A percentile compares a stretch with the other conserved stretches of the same genome.
Conservation (phyloP, 2,797 vertebrate species). For the Prionace glauca region DNA sequence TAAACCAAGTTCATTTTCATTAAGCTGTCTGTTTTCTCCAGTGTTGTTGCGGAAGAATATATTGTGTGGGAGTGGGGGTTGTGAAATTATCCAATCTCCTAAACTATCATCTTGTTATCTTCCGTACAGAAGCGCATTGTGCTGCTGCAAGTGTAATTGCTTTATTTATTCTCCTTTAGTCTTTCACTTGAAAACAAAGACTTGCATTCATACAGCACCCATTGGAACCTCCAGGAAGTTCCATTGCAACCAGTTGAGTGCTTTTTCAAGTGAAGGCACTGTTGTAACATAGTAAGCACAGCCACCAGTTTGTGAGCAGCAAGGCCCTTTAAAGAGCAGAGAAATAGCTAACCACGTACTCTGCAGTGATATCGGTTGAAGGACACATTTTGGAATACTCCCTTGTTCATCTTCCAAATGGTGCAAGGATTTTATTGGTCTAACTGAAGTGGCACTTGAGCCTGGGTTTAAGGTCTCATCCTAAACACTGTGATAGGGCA, state of each 20-base stretch:
- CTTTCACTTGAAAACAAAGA: background rate
- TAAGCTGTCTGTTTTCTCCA: background rate
- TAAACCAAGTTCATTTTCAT: background rate
- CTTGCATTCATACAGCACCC: background rate
- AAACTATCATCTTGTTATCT: background rate
- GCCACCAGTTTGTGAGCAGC: background rate
- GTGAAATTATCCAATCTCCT: background rate
- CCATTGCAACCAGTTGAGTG: background rate
- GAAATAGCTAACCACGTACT: background rate
- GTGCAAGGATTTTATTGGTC: background rate
- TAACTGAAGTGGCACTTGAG: background rate
- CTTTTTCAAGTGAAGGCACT: background rate
- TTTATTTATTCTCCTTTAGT: background rate
- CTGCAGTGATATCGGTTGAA: background rate
- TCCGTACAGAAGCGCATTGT: background rate
- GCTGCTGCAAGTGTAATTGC: background rate
- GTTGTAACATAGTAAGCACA: background rate
- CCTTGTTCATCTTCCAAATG: background rate
- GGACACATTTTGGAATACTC: background rate
- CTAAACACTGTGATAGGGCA: background rate
- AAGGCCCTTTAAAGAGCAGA: background rate
- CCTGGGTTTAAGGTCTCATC: background rate
- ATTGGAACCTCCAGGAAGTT: background rate
- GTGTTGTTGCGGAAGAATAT: background rate
- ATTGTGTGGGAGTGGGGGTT: background rate